Base-by-base conservation (phyloP, 92 coral and sea anemone genomes). In the Phenganax subtilis region DNA sequence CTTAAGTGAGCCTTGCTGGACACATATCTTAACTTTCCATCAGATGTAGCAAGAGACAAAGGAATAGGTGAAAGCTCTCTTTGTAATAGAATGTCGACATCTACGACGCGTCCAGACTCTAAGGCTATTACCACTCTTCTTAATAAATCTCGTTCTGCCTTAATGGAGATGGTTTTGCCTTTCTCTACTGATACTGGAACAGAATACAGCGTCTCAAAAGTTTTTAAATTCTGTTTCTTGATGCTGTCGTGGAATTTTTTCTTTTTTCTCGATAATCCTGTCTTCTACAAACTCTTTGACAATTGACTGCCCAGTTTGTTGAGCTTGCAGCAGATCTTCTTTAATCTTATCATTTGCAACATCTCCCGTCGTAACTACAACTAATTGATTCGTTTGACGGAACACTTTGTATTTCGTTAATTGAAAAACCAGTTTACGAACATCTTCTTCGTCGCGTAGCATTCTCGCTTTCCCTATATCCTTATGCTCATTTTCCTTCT, bases 181-280 rank as follows among this genome's bases (percentile, higher is more conserved):
- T 90, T 90, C 59, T 85, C 88, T n/a, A 84, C 75, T 56, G 60
- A 12, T 27, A 89, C 90, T 51, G 87, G 83, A 10, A 85, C 89
- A 8, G 89, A 30, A 80, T 90, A 87, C 59, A 90, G 80, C 11
- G 85, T 79, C 54, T 78, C 85, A 12, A 85, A 87, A 25, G 90
- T 89, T 69, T 89, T 85, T 63, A 89, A 62, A 82, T 85, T 88
- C 82, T 88, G 91, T 64, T 80, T 82, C 80, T 83, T 83, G 12
- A 90, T 54, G 17, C 59, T 75, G 71, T 82, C 89, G 55, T 87
- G 93, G 57, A 90, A 90, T 77, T 85, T 87, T 2, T 55, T 59
- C 25, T 5, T 75, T 65, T 56, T 85, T 90, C 85, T 83, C 80
- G 30, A 79, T 82, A 12, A 90, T 31, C 76, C 86, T 75, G 62